Evolutionary conservation across 1,140 invertebrate genomes (phyloP).

Genomic region (Ylistrum balloti): DNA sequence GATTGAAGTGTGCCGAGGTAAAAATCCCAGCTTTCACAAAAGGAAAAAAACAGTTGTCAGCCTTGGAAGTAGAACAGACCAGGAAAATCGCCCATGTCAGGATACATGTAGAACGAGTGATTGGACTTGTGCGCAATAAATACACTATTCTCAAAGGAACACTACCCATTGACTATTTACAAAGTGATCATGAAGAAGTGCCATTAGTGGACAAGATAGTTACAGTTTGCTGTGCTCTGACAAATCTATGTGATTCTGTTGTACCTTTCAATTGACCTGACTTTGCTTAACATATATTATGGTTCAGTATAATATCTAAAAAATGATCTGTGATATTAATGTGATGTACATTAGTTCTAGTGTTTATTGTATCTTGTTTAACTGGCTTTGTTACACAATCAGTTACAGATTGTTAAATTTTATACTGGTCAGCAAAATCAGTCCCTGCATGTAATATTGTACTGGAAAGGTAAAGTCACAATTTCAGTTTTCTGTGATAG

Average conservation of each 20-base stretch:
- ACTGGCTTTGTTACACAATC: no score
- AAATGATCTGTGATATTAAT: no score
- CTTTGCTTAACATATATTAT: no score
- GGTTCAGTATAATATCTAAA: no score
- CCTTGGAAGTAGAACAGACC: conserved; percentile 53
- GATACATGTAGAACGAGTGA: conserved; percentile 63
- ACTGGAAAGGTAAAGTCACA: no score
- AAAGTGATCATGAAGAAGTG: conserved; percentile 31
- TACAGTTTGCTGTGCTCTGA: conserved; percentile 58
- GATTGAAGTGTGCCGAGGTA: conserved; percentile 43
- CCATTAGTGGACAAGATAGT: conserved; percentile 61
- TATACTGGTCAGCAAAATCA: no score
- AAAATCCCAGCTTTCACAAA: conserved; percentile 59
- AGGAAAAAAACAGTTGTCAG: conserved; percentile 51
- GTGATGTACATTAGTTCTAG: no score
- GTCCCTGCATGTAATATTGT: no score
- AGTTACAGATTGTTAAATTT: no score
- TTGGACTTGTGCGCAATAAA: conserved; percentile 62
- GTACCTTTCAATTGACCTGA: conserved; percentile 56
- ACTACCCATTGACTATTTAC: conserved; percentile 60
- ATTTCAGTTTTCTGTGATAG: no score
- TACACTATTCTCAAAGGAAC: conserved; percentile 62
- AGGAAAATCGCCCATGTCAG: conserved; percentile 59
- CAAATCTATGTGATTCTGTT: conserved; percentile 58
- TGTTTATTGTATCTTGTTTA: no score